Conservation (phyloP, 2,113 vertebrate genomes). For the Mungos mungo region DNA sequence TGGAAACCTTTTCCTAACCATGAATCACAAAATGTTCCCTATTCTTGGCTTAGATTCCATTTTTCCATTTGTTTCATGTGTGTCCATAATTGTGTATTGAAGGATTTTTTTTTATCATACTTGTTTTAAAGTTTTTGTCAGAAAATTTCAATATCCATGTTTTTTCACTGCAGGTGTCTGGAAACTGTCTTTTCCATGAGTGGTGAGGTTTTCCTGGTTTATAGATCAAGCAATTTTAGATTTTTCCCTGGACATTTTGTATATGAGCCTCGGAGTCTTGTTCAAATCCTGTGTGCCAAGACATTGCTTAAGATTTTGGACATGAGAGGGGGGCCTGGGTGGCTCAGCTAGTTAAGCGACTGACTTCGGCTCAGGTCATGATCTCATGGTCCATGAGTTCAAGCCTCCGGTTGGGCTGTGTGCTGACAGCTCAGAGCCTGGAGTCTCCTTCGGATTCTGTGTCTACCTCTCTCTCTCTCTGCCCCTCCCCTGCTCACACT, state of each 20-base stretch:
- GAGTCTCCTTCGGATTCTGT: not conserved
- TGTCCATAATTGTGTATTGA: not conserved
- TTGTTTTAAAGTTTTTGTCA: not conserved
- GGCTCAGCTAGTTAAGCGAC: not conserved
- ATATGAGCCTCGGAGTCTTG: not conserved
- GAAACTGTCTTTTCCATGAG: too few species aligned
- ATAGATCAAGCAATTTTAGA: not conserved
- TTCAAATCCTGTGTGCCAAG: not conserved
- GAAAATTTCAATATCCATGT: not conserved
- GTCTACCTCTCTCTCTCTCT: not conserved
- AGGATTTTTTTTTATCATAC: not conserved
- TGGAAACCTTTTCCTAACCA: not conserved
- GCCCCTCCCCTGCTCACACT: not conserved
- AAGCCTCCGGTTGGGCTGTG: fast-evolving
- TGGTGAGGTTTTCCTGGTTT: not conserved
- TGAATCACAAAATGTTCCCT: not conserved
- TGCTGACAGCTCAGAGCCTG: not conserved
- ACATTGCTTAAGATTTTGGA: not conserved
- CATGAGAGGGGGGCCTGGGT: not conserved
- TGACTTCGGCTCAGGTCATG: not conserved
- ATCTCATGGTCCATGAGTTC: not conserved
- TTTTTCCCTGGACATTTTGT: not conserved
- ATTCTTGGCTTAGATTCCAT: not conserved
- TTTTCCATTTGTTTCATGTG: not conserved
- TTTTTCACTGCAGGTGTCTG: not conserved